Evolutionary conservation across 1,140 invertebrate species (phyloP).

Genomic region (Calliopsis andreniformis): DNA sequence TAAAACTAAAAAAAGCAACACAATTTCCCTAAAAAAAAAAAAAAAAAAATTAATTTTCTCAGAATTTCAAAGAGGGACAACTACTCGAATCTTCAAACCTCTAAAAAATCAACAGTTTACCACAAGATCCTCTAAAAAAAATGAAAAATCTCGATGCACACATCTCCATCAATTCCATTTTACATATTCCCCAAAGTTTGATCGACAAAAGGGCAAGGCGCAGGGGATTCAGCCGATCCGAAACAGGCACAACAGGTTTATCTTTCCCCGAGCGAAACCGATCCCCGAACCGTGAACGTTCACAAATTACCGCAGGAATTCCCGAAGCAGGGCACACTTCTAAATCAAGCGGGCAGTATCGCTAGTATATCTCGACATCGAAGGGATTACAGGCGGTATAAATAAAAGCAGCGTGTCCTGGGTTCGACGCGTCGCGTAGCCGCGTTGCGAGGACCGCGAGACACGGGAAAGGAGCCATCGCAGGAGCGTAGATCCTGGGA

Average conservation of each 20-base stretch:
- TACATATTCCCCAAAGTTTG: not conserved
- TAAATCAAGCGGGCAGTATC: constrained; percentile 8
- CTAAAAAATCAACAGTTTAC: no score
- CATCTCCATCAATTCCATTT: no score
- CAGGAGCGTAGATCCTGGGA: constrained; percentile 19
- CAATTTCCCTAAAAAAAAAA: no score
- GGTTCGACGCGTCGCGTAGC: not conserved
- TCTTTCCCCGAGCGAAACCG: constrained; percentile 8
- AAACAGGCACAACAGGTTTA: constrained; percentile 8
- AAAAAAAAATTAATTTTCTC: no score
- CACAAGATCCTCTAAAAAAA: no score
- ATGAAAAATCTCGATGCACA: no score
- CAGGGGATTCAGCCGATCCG: not conserved
- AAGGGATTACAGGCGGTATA: not conserved
- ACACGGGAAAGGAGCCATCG: not conserved
- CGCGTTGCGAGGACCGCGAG: not conserved
- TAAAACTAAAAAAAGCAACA: no score
- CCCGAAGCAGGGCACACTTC: not conserved
- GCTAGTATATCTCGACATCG: not conserved
- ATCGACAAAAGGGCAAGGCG: not conserved
- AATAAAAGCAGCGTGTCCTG: constrained; percentile 9
- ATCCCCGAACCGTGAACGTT: constrained; percentile 13
- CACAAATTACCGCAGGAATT: constrained; percentile 15
- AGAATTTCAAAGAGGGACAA: no score
- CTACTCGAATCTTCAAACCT: no score